phyloP scores from a whole-genome alignment of 1,140 invertebrate species.

The Cataglyphis hispanica region DNA sequence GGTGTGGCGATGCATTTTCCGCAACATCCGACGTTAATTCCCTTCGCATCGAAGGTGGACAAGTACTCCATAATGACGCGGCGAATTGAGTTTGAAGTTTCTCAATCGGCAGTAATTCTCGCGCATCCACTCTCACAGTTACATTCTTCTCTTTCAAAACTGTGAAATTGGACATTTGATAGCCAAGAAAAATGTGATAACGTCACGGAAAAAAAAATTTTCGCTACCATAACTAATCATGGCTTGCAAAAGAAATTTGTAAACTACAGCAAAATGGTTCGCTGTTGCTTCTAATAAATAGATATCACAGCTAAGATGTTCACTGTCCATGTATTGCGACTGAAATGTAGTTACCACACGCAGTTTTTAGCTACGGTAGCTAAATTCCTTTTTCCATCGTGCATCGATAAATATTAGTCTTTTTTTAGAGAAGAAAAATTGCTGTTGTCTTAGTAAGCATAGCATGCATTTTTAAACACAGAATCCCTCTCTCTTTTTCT shows the following conservation, averaged over 20 bases:
- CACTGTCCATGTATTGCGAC: no score
- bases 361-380: no score
- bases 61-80: slow-evolving; percentile 37
- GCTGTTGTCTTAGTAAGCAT: not conserved
- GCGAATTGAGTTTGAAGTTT: slow-evolving; percentile 44
- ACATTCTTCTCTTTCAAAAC: slow-evolving; percentile 6
- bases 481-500: no score
- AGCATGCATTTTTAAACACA: not conserved
- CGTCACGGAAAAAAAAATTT: no score
- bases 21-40: slow-evolving; percentile 40
- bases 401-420: not conserved
- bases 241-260: no score
- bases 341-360: no score
- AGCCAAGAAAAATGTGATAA: not conserved
- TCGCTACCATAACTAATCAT: no score
- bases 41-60: slow-evolving; percentile 35
- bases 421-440: not conserved
- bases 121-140: slow-evolving; percentile 6
- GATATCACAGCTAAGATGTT: no score
- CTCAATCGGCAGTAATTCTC: slow-evolving; percentile 44
- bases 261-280: no score
- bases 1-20: slow-evolving; percentile 41
- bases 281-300: no score
- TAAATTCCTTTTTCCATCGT: no score
- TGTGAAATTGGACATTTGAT: slow-evolving; percentile 9